phyloP scores from a whole-genome alignment of 2,113 vertebrate genomes.

The Numida meleagris region DNA sequence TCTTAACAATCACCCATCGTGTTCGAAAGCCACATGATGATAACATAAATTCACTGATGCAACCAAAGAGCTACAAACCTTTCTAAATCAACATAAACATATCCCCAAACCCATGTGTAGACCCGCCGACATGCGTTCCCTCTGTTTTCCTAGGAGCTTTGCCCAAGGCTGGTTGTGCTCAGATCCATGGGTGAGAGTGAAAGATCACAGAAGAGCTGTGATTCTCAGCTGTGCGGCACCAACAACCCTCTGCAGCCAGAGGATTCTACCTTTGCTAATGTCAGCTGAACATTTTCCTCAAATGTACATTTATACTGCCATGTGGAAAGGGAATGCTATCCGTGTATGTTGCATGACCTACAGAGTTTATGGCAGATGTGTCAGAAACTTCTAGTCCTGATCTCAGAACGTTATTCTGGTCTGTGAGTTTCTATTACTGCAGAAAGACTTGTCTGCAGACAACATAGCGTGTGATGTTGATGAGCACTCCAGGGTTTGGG shows the following conservation, averaged over 20 bases:
- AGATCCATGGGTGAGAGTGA: constrained; percentile 47
- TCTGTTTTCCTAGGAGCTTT: constrained; percentile 55
- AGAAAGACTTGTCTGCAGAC: not conserved
- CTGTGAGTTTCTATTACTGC: fast-evolving
- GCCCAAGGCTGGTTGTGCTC: constrained; percentile 49
- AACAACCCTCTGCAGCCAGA: not conserved
- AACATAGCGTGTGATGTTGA: not conserved
- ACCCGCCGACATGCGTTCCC: not conserved
- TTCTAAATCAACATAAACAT: constrained; percentile 69
- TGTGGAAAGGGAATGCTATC: not conserved
- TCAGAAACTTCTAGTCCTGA: not conserved
- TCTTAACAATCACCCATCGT: constrained; percentile 67
- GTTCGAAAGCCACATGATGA: constrained; percentile 65
- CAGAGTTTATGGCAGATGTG: not conserved
- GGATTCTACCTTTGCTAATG: not conserved
- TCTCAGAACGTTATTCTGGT: not conserved
- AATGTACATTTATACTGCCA: fast-evolving
- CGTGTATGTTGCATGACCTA: fast-evolving
- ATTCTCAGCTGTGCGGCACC: constrained; percentile 1
- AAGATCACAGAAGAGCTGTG: constrained; percentile 44
- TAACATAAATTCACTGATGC: constrained; percentile 69
- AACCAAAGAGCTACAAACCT: constrained; percentile 52
- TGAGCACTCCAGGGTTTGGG: not conserved
- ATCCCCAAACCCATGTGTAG: not conserved
- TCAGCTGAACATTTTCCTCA: not conserved